Evolutionary conservation across 2,888 invertebrate species (phyloP).

Genomic region (Oligia strigilis): DNA sequence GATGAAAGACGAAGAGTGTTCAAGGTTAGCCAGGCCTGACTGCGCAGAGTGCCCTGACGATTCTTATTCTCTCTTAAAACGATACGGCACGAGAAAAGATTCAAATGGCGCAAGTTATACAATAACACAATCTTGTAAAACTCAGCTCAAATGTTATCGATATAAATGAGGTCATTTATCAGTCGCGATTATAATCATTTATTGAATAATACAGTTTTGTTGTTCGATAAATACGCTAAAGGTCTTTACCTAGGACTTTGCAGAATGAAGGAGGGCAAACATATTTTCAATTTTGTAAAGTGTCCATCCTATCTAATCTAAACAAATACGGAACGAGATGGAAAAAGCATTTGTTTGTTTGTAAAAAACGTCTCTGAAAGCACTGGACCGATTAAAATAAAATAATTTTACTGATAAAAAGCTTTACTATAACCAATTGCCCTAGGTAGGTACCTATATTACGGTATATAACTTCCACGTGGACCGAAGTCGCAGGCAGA

Average conservation of each 20-base stretch:
- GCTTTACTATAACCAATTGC: background rate
- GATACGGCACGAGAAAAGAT: background rate
- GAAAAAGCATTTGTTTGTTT: background rate
- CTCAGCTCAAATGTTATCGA: background rate
- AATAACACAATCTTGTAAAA: background rate
- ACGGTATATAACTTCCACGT: background rate
- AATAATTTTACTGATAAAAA: background rate
- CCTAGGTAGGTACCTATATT: background rate
- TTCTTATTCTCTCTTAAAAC: background rate
- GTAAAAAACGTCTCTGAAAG: background rate
- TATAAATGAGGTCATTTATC: background rate
- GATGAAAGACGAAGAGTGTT: too few species aligned
- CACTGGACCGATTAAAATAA: background rate
- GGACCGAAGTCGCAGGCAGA: background rate
- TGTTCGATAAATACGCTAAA: background rate
- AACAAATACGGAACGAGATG: background rate
- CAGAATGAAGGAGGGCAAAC: background rate
- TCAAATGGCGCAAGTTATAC: background rate
- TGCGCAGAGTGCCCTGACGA: background rate
- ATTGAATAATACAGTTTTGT: slow-evolving; percentile 1
- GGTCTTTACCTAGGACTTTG: background rate
- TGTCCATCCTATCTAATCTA: background rate
- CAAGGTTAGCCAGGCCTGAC: background rate
- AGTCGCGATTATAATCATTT: background rate
- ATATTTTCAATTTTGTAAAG: background rate